Evolutionary conservation across 2,888 invertebrate genomes (phyloP), one percentile per base, ranked within the genome.

Genomic region (Biston betularia): DNA sequence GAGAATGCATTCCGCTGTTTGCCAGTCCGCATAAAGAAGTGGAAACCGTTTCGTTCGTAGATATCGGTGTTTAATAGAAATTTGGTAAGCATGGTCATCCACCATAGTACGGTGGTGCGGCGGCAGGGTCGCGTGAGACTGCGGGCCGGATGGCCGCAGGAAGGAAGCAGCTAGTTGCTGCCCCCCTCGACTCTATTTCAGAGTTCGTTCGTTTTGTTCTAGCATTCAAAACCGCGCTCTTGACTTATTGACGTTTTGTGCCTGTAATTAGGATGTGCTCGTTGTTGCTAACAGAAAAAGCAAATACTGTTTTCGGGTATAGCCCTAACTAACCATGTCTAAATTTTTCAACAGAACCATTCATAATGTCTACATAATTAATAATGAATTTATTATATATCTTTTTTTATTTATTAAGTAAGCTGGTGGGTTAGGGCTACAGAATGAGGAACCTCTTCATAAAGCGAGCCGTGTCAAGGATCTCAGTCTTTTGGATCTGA

Each of bases 151-250:
- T 90, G 93, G 82, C 76, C 89, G 87, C 89, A 92, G 93, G 93
- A 93, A 93, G 93, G 93, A 93, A 93, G 92, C 91, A 87, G 86
- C 93, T 90, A 92, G 92, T 93, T 93, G 93, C 88, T 86, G 86
- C 79, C 92, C 92, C 74, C 92, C 92, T 90, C 91, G 84, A 80
- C 85, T 91, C 93, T 93, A 93, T 93, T 93, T 93, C 89, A 92
- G 89, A 92, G 89, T 85, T 88, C 84, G 87, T 84, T 89, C 84
- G 81, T 88, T 89, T 87, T 84, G 86, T 86, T 84, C 83, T 83
- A 86, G 81, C 79, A 78, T 80, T 87, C 86, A 80, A 85, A 84
- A 83, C 80, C 75, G 82, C 83, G 79, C 79, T 73, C 79, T 76
- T 79, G 78, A 71, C 74, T 71, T 77, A 72, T 77, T 77, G 66